phyloP scores from a whole-genome alignment of 92 coral and sea anemone species.

The Epizoanthus illoricatus region DNA sequence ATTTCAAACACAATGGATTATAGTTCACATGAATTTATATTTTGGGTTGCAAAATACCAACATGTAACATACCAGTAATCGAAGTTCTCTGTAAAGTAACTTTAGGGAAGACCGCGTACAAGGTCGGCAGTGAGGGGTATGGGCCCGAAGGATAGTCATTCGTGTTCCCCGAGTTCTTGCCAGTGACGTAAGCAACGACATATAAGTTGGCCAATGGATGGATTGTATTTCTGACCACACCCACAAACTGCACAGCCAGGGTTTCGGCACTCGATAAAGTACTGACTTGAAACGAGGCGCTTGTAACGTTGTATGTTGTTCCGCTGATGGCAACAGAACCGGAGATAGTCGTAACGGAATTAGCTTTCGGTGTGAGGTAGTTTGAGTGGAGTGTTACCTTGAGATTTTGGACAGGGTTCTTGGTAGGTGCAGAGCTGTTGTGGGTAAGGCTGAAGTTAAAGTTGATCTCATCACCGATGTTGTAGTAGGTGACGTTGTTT shows the following conservation, averaged over 20 bases:
- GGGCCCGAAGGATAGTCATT: constrained; percentile 61
- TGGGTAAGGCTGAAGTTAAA: constrained; percentile 62
- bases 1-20: too few relatives aligned
- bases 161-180: constrained; percentile 12
- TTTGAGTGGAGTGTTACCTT: constrained; percentile 51
- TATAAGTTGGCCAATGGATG: constrained; percentile 84
- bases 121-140: constrained; percentile 60
- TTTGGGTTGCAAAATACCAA: background rate
- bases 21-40: too few relatives aligned
- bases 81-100: constrained; percentile 62
- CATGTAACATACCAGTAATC: constrained; percentile 5
- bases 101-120: constrained; percentile 83
- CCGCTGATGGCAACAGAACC: constrained; percentile 9
- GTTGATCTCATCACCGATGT: constrained; percentile 57
- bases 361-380: constrained; percentile 34
- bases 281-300: constrained; percentile 4
- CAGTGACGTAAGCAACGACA: constrained; percentile 55
- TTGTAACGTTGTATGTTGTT: constrained; percentile 19
- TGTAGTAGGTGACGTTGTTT: constrained; percentile 73
- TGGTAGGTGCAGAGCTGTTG: constrained; percentile 51
- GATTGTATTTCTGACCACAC: constrained; percentile 53
- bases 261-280: background rate
- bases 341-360: background rate
- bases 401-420: constrained; percentile 37
- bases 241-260: constrained; percentile 54